Percentiles rank a stretch among this genome's conserved stretches.
Evolutionary conservation across 1,140 invertebrate genomes (phyloP).

Genomic region (Drosophila ambigua): DNA sequence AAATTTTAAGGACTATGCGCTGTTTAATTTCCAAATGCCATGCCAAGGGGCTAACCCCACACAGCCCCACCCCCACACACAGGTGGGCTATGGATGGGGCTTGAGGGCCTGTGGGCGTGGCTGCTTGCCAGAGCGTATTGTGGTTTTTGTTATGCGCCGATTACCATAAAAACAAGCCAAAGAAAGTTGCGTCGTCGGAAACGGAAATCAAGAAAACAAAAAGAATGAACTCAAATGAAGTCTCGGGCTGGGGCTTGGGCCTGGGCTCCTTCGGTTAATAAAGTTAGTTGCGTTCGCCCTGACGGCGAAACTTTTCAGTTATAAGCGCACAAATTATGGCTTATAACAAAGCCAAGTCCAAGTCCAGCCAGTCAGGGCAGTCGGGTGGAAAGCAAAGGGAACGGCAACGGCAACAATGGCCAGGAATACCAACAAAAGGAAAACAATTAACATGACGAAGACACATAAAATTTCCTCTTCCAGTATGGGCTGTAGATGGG

Average conservation of each 20-base stretch:
- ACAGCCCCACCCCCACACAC: slow-evolving; percentile 18
- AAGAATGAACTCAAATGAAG: slow-evolving; percentile 76
- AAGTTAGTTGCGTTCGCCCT: slow-evolving; percentile 73
- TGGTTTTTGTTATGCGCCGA: slow-evolving; percentile 59
- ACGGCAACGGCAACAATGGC: slow-evolving; percentile 26
- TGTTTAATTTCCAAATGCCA: slow-evolving; percentile 79
- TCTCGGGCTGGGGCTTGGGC: slow-evolving; percentile 43
- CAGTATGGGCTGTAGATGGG: slow-evolving; percentile 1
- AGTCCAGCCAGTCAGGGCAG: slow-evolving; percentile 12
- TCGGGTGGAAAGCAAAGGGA: neutral
- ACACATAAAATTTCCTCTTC: slow-evolving; percentile 73
- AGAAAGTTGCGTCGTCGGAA: slow-evolving; percentile 67
- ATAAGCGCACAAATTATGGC: slow-evolving; percentile 78
- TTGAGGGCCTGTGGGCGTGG: slow-evolving; percentile 36
- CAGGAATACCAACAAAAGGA: slow-evolving; percentile 55
- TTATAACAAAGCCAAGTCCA: slow-evolving; percentile 57
- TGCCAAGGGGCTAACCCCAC: slow-evolving; percentile 31
- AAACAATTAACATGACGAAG: slow-evolving; percentile 81
- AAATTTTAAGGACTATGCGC: slow-evolving; percentile 78
- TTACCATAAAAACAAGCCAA: slow-evolving; percentile 73
- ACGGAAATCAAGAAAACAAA: slow-evolving; percentile 81
- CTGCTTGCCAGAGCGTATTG: slow-evolving; percentile 30
- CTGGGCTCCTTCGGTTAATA: slow-evolving; percentile 63
- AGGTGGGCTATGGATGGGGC: slow-evolving; percentile 39
- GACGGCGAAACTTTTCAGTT: slow-evolving; percentile 68